Conservation (phyloP, 2,113 vertebrate species). For the Chaetodon auriga region DNA sequence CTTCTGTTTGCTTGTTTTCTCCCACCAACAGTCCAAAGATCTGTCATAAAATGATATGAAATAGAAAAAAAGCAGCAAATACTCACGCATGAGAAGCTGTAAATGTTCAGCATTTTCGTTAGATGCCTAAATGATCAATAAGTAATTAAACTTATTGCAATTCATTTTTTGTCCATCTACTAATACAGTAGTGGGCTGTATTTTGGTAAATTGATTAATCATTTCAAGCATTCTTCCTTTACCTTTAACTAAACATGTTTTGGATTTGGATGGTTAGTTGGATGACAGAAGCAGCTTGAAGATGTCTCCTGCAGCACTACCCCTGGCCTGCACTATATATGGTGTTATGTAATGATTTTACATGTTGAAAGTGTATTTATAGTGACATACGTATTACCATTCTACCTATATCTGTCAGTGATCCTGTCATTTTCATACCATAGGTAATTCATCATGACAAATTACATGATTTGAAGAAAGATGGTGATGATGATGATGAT, state of each 20-base stretch:
- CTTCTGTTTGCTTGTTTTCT: slow-evolving; percentile 25
- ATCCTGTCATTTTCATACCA: neutral
- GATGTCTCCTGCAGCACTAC: neutral
- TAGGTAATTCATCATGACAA: neutral
- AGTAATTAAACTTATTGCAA: too few relatives aligned
- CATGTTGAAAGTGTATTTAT: neutral
- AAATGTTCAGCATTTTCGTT: too few relatives aligned
- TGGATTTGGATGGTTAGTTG: neutral
- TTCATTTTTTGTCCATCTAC: too few relatives aligned
- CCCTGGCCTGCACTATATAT: neutral
- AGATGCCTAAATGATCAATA: too few relatives aligned
- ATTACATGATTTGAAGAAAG: slow-evolving; percentile 7
- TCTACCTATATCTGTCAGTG: neutral
- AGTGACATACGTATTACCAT: neutral
- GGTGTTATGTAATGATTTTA: neutral
- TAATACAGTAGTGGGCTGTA: neutral
- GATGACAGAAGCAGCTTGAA: neutral
- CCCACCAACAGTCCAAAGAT: neutral
- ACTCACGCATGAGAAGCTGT: too few relatives aligned
- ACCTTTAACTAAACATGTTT: neutral
- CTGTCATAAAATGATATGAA: neutral
- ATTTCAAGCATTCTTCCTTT: neutral
- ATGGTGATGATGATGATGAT: neutral
- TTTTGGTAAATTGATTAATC: neutral
- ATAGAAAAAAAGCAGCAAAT: neutral